A percentile compares a stretch with the other conserved stretches of the same genome.
These are phyloP conservation scores for Tigriopus japonicus DNA, from an alignment of 1,140 invertebrate species.

Conservation along the genomic window DNA sequence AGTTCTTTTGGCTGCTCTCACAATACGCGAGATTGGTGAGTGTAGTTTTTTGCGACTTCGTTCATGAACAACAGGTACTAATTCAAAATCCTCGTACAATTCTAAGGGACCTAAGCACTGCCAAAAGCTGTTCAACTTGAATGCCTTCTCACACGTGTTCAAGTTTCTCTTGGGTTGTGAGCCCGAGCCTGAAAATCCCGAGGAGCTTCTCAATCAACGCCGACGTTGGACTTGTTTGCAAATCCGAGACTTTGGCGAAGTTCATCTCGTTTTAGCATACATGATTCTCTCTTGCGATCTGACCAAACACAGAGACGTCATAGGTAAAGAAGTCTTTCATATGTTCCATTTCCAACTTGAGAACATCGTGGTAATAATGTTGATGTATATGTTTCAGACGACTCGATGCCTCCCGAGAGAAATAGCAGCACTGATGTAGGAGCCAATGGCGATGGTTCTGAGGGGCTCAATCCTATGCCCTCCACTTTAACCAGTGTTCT, in stretches of 20 bases:
- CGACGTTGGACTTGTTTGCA: conserved; percentile 20
- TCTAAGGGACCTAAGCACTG: conserved; percentile 28
- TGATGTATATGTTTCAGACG: too few species aligned
- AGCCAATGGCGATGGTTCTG: too few species aligned
- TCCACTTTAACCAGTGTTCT: background rate
- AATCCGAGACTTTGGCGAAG: conserved; percentile 27
- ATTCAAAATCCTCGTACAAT: conserved; percentile 12
- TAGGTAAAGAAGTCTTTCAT: too few species aligned
- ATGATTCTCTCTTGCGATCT: conserved; percentile 24
- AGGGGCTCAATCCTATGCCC: background rate
- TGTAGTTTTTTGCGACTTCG: background rate
- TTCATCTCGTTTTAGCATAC: conserved; percentile 27
- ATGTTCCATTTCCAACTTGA: background rate
- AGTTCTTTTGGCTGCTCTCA: conserved; percentile 30
- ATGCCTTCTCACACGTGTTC: conserved; percentile 28
- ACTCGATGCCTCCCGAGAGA: too few species aligned
- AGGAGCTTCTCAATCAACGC: background rate
- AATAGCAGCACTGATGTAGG: too few species aligned
- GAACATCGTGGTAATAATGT: too few species aligned
- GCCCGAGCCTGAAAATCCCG: background rate
- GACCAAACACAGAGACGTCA: background rate
- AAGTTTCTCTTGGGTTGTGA: conserved; percentile 28
- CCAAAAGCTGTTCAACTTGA: conserved; percentile 27
- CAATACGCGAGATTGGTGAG: conserved; percentile 28
- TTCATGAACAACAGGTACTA: too few species aligned